A percentile compares a stretch with the other conserved stretches of the same genome.
phyloP scores from a whole-genome alignment of 2,888 invertebrate genomes.

The Ellobium chinense region DNA sequence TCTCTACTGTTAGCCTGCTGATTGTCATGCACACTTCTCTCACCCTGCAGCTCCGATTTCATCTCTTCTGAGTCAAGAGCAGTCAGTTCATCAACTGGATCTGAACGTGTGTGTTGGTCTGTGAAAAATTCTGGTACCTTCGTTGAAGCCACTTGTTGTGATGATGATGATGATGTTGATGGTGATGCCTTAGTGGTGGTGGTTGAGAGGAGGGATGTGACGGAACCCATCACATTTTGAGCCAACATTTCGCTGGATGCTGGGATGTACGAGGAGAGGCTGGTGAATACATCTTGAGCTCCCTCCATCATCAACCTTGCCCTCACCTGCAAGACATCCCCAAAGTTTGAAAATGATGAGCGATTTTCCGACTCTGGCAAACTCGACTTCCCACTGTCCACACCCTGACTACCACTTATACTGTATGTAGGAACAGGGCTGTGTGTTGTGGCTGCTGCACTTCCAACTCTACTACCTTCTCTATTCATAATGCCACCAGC shows the following conservation, averaged over 20 bases:
- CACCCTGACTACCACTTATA: too few species aligned
- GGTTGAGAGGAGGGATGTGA: background rate
- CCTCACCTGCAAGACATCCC: constrained; percentile 3
- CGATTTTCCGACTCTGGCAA: background rate
- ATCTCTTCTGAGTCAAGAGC: too few species aligned
- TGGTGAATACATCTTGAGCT: constrained; percentile 27
- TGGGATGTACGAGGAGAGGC: constrained; percentile 38
- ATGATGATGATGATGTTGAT: background rate
- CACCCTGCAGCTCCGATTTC: too few species aligned
- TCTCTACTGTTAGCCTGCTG: too few species aligned
- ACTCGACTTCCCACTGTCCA: background rate
- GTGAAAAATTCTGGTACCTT: background rate
- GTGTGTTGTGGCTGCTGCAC: background rate
- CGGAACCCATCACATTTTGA: background rate
- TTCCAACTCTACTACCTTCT: background rate
- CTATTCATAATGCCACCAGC: too few species aligned
- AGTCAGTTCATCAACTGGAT: constrained; percentile 2
- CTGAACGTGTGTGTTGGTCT: background rate
- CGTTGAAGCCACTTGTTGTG: background rate
- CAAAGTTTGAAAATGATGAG: background rate
- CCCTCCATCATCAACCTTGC: constrained; percentile 30
- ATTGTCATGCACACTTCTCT: too few species aligned
- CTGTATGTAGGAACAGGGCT: background rate
- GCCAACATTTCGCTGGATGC: background rate
- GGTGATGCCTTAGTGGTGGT: too few species aligned